Evolutionary conservation across 2,113 vertebrate genomes (phyloP).

Genomic region (Sakesphorus luctuosus): DNA sequence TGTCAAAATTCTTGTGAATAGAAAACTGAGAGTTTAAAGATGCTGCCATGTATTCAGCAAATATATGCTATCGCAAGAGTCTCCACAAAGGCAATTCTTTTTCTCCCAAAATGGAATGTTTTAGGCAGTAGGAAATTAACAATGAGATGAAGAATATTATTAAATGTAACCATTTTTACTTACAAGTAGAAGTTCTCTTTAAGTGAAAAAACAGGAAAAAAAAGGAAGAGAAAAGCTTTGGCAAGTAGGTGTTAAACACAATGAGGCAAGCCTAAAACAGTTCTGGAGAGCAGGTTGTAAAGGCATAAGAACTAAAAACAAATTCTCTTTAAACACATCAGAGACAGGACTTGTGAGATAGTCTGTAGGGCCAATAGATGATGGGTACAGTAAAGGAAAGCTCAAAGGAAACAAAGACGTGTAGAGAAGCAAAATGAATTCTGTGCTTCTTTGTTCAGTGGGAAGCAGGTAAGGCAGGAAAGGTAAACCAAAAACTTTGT

Average conservation of each 20-base stretch:
- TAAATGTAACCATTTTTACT: background rate
- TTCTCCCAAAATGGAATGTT: background rate
- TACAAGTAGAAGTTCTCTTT: conserved; percentile 12
- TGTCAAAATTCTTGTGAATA: background rate
- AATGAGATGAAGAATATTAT: background rate
- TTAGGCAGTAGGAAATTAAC: background rate
- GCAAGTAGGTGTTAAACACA: conserved; percentile 53
- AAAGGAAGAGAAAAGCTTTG: background rate
- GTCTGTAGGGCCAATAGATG: conserved; percentile 33
- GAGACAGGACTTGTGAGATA: conserved; percentile 51
- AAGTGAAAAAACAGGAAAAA: background rate
- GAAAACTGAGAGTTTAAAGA: background rate
- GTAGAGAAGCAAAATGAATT: conserved; percentile 43
- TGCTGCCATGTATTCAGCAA: background rate
- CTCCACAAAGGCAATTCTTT: background rate
- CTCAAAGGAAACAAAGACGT: conserved; percentile 43
- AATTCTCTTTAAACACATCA: conserved; percentile 61
- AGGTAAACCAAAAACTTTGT: conserved; percentile 12
- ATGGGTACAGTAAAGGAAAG: conserved; percentile 44
- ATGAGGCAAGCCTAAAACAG: conserved; percentile 13
- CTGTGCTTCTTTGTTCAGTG: conserved; percentile 28
- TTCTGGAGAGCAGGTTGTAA: conserved; percentile 53
- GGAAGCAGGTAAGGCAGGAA: background rate
- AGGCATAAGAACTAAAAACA: conserved; percentile 46
- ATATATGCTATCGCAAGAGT: background rate